A percentile compares a stretch with the other conserved stretches of the same genome.
These are phyloP conservation scores for Caenorhabditis latens DNA, from an alignment of 1,140 invertebrate genomes.

Conservation along the genomic window DNA sequence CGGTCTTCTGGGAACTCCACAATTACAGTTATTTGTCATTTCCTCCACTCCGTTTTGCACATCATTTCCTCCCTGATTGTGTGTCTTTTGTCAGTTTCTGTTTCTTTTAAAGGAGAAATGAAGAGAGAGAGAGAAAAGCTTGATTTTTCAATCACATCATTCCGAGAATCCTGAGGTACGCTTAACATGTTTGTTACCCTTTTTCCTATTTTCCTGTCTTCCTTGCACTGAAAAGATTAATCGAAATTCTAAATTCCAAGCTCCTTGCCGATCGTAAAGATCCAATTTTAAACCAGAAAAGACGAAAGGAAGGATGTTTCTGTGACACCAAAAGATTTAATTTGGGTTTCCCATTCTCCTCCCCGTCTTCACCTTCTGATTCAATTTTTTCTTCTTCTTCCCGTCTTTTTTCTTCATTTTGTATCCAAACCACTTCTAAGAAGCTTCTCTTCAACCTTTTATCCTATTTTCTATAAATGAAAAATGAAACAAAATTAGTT, in stretches of 20 bases:
- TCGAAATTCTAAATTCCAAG: not conserved
- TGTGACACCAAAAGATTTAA: slow-evolving; percentile 46
- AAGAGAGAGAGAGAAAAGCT: no score
- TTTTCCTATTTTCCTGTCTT: not conserved
- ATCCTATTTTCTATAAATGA: not conserved
- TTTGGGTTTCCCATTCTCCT: slow-evolving; percentile 36
- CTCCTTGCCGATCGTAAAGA: slow-evolving; percentile 13
- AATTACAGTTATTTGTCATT: slow-evolving; percentile 29
- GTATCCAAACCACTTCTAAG: slow-evolving; percentile 37
- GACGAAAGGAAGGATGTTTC: not conserved
- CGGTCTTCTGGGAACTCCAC: slow-evolving; percentile 37
- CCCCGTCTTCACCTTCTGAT: slow-evolving; percentile 28
- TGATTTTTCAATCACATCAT: not conserved
- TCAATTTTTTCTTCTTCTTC: slow-evolving; percentile 21
- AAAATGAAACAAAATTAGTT: not conserved
- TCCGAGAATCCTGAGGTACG: no score
- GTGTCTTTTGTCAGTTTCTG: not conserved
- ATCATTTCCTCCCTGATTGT: not conserved
- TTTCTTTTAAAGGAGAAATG: no score
- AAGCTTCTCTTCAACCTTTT: not conserved
- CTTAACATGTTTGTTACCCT: not conserved
- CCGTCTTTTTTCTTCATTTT: not conserved
- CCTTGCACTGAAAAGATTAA: slow-evolving; percentile 18
- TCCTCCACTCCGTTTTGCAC: not conserved
- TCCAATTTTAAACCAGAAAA: slow-evolving; percentile 44